Evolutionary conservation across 2,888 invertebrate species (phyloP).

Genomic region (Aphidius colemani): DNA sequence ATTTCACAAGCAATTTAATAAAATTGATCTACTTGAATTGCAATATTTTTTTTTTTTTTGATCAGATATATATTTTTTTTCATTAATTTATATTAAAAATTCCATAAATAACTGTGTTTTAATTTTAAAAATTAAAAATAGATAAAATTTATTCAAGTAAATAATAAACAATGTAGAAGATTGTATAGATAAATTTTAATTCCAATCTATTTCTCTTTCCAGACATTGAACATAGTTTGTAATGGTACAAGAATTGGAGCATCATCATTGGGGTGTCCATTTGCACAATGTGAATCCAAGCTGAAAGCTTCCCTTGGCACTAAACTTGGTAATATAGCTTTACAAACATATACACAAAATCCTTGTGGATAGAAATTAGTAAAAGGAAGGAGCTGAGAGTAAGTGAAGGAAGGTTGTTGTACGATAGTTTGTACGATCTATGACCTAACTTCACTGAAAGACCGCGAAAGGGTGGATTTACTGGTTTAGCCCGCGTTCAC

Average conservation of each 20-base stretch:
- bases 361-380: conserved; percentile 24
- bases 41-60: no score
- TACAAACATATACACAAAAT: conserved; percentile 28
- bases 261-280: no score
- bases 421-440: conserved; percentile 58
- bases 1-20: no score
- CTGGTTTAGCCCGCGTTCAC: conserved; percentile 57
- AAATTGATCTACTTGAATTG: no score
- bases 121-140: not conserved
- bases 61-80: no score
- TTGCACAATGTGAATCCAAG: no score
- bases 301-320: no score
- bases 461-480: conserved; percentile 59
- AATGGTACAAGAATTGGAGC: conserved; percentile 2
- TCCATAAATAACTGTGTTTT: not conserved
- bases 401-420: conserved; percentile 48
- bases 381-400: conserved; percentile 29
- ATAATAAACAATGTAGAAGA: not conserved
- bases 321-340: conserved; percentile 16
- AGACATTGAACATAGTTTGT: conserved; percentile 23
- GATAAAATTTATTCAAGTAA: not conserved
- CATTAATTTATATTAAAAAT: no score
- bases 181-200: not conserved
- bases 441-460: conserved; percentile 58
- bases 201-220: not conserved